Base-by-base conservation (phyloP, 2,888 invertebrate genomes). In the Encarsia formosa region DNA sequence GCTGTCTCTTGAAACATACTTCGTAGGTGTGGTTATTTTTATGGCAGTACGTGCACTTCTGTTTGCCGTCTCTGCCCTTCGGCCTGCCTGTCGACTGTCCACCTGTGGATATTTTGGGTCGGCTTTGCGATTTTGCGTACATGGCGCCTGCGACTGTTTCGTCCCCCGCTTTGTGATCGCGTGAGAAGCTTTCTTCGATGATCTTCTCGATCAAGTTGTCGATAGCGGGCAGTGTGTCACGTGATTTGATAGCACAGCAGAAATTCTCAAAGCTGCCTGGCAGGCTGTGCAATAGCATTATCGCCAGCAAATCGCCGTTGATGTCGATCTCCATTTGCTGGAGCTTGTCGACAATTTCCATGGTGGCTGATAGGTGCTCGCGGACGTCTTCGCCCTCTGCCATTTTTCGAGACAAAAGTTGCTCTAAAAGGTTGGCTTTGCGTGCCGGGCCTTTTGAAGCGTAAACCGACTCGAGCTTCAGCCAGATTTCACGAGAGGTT, bases 231-330 rank as follows among this genome's bases (percentile, higher is more conserved):
- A 63, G 45, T 2, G 55, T 41, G 38, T 62, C 62, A 3, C 60
- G 54, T 1, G 60, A 57, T 42, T 63, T 60, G 9, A 64, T 63
- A 4, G 62, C 61, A 22, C 56, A 49, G 16, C 59, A 43, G 38
- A 63, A 63, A 29, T 59, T 57, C 5, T 59, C 61, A 19, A 19
- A 19, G 2, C 20, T 38, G 9, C 8, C 16, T 8, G 20, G 19
- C 19, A 16, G 15, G 18, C 34, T 34, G 4, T 18, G 42, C 5
- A 43, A 32, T 15, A 43, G 2, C 13, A 43, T 43, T 3, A 43
- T 18, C 2, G 42, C 32, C 5, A 52, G 37, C 35, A 53, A 26
- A 19, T 49, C 43, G 16, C 45, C 31, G 9, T 34, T 29, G n/a
- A 57, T 55, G 16, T 47, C 47, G 16, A 58, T 29, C 9, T 48